Conservation (phyloP, 2,113 vertebrate species). For the Sander lucioperca region DNA sequence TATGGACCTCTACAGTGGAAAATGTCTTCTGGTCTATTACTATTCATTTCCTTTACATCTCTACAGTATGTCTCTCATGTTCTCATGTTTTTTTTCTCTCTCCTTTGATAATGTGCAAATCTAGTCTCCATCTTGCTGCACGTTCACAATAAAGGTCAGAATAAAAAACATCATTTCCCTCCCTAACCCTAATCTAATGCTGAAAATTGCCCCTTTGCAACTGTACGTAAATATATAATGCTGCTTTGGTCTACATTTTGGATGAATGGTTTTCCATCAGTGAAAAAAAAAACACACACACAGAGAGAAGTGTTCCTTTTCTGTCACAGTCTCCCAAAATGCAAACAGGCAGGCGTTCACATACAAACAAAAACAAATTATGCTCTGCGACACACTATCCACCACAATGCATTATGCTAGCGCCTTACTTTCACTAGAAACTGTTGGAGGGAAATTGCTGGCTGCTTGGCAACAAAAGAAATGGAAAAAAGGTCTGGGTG, state of each 20-base stretch:
- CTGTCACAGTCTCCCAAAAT: constrained; percentile 49
- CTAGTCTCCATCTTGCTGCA: constrained; percentile 9
- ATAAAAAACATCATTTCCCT: constrained; percentile 1
- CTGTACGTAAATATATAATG: constrained; percentile 27
- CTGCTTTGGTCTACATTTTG: constrained; percentile 41
- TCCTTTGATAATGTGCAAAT: constrained; percentile 24
- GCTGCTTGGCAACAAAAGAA: constrained; percentile 79
- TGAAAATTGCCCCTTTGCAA: constrained; percentile 20
- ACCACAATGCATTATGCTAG: constrained; percentile 55
- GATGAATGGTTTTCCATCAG: constrained; percentile 41
- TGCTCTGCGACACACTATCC: constrained; percentile 58
- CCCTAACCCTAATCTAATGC: neutral
- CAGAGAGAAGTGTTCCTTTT: constrained; percentile 40
- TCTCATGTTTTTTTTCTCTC: neutral
- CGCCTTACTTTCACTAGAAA: constrained; percentile 55
- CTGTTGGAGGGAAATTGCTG: constrained; percentile 64
- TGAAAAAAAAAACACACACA: constrained; percentile 3
- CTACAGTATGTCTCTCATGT: neutral
- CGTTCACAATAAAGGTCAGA: constrained; percentile 33
- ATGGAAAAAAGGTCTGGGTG: constrained; percentile 66
- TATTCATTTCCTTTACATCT: constrained; percentile 35
- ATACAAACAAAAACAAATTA: constrained; percentile 75
- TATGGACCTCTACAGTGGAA: neutral
- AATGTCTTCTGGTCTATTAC: constrained; percentile 1
- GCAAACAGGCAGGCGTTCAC: constrained; percentile 60